Base-by-base conservation (phyloP, 2,888 invertebrate genomes). In the Coelogynopora nodosa region DNA sequence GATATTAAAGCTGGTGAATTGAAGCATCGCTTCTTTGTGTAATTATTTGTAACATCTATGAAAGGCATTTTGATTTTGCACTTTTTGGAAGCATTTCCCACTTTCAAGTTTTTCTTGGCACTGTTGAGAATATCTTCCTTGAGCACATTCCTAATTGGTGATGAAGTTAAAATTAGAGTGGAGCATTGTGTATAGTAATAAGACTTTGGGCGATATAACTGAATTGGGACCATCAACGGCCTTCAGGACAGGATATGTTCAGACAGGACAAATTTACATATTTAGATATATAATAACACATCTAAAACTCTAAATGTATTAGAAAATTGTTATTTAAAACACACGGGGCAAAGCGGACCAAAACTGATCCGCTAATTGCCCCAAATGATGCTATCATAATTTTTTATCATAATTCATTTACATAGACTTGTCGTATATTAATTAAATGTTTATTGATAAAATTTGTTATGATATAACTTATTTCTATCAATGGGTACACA, bases 1-100 rank as follows among this genome's bases (percentile, higher is more conserved):
- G 74, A 74, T 74, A 74, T 74, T 74, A 23, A 74, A 74, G 74
- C 74, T 74, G 74, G 74, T 74, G 74, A 74, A 74, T 74, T 74
- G 10, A 74, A 74, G 49, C 5, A 18, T 49, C 49, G 49, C 49
- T 49, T 49, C 49, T 10, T 49, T 49, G 49, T 49, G 18, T 5
- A 49, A 49, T 49, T 49, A 49, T 49, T 49, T 49, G 49, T 49
- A 18, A 49, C 49, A 49, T 49, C 49, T 10, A 10, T 18, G 5
- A 49, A 49, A 49, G 49, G 49, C 49, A 49, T 49, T 49, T 49
- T 49, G 5, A 49, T 49, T 5, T 49, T 49, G 49, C 18, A 49
- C 18, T 49, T 49, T 49, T 5, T 49, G 49, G 49, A 18, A 49
- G 49, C 18, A 49, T 49, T 49, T 5, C 18, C 49, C 49, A 49